Evolutionary conservation across 2,888 invertebrate species (phyloP).

Genomic region (Drosophila rubida): DNA sequence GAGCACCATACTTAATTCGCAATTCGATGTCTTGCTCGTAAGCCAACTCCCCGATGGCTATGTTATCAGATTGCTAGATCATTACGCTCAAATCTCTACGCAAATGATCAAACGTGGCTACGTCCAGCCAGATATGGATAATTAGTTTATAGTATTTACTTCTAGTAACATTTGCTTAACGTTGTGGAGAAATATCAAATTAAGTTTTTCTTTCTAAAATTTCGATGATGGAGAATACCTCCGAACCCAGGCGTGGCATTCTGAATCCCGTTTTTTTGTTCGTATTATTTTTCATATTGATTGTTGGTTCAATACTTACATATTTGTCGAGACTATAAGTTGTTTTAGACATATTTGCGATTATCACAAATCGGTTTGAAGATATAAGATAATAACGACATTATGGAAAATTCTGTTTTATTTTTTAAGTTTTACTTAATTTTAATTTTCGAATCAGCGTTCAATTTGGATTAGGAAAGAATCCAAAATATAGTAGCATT

Average conservation of each 20-base stretch:
- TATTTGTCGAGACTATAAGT: neutral
- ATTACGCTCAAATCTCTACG: conserved; percentile 9
- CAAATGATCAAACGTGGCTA: conserved; percentile 42
- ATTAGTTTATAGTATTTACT: neutral
- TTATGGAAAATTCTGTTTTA: neutral
- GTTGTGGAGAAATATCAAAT: neutral
- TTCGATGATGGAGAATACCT: neutral
- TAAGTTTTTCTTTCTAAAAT: neutral
- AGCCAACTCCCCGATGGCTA: conserved; percentile 43
- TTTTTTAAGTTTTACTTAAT: neutral
- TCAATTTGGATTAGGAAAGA: neutral
- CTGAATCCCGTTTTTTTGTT: neutral
- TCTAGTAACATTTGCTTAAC: conserved; percentile 3
- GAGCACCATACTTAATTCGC: conserved; percentile 43
- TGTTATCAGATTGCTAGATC: conserved; percentile 31
- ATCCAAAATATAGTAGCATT: neutral
- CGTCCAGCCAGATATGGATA: conserved; percentile 4
- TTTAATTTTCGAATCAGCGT: neutral
- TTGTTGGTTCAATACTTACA: neutral
- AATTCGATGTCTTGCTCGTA: conserved; percentile 43
- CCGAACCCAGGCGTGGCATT: neutral
- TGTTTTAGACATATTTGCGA: neutral
- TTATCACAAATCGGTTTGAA: neutral
- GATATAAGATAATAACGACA: neutral
- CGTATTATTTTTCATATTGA: neutral